These are phyloP conservation scores for Lateolabrax maculatus DNA, from an alignment of 2,797 vertebrate species.

Conservation along the genomic window DNA sequence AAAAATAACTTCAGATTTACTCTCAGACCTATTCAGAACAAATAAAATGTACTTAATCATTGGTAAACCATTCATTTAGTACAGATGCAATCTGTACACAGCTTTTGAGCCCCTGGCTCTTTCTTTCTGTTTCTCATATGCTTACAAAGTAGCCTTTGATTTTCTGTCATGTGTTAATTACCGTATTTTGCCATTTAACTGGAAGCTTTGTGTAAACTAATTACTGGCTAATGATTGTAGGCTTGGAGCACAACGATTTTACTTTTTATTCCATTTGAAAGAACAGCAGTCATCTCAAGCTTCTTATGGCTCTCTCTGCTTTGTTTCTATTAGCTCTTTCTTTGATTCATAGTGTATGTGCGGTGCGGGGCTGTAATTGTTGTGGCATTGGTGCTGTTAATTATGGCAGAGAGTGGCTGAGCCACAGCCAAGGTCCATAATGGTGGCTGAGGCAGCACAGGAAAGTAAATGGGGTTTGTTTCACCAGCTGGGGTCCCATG, in stretches of 20 bases:
- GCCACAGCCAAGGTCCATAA: slow-evolving; percentile 99
- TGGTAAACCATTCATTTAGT: slow-evolving; percentile 92
- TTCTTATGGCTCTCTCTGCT: slow-evolving; percentile 89
- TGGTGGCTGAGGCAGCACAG: slow-evolving; percentile 92
- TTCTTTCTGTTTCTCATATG: slow-evolving; percentile 97
- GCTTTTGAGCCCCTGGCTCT: slow-evolving; percentile 92
- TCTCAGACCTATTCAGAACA: slow-evolving; percentile 43
- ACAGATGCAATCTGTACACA: slow-evolving; percentile 91
- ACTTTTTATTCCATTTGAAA: slow-evolving; percentile 94
- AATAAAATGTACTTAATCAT: slow-evolving; percentile 76
- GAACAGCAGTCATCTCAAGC: slow-evolving; percentile 90
- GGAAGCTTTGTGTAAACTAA: slow-evolving; percentile 99
- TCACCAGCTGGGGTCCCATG: slow-evolving; percentile 98
- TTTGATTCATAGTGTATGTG: slow-evolving; percentile 95
- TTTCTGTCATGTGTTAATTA: slow-evolving; percentile 99
- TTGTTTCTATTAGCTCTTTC: slow-evolving; percentile 94
- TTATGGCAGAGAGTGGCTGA: slow-evolving; percentile 99
- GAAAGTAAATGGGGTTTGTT: slow-evolving; percentile 96
- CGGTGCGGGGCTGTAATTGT: slow-evolving; percentile 93
- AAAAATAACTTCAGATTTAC: slow-evolving; percentile 53
- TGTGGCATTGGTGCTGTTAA: slow-evolving; percentile 98
- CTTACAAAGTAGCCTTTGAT: slow-evolving; percentile 99
- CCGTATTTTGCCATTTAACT: slow-evolving; percentile 98
- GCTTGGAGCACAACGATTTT: slow-evolving; percentile 92
- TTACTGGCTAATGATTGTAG: slow-evolving; percentile 99